Percentiles rank a stretch among this genome's conserved stretches.
phyloP scores from a whole-genome alignment of 2,797 vertebrate genomes.

The Parotocinclus haroldoi region DNA sequence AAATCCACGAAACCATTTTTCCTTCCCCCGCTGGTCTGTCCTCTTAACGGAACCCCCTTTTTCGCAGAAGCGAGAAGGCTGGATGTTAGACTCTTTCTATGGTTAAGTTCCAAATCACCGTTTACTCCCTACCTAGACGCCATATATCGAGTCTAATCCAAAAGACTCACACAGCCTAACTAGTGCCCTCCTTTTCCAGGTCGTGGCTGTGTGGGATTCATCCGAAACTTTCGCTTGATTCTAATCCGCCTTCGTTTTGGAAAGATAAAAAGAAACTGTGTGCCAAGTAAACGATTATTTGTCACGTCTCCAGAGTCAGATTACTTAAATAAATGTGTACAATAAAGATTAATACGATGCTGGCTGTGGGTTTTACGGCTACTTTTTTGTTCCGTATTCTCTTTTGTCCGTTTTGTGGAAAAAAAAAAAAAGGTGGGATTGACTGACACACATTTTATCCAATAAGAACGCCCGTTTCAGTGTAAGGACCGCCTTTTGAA shows the following conservation, averaged over 20 bases:
- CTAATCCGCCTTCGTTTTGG: too few relatives aligned
- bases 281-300: too few relatives aligned
- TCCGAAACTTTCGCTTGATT: too few relatives aligned
- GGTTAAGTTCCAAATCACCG: background rate
- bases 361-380: too few relatives aligned
- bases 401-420: too few relatives aligned
- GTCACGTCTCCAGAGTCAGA: too few relatives aligned
- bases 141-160: background rate
- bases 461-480: background rate
- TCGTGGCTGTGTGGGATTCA: too few relatives aligned
- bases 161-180: background rate
- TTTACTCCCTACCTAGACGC: background rate
- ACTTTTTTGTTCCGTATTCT: too few relatives aligned
- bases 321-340: too few relatives aligned
- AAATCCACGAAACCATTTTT: conserved; percentile 50
- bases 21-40: conserved; percentile 3
- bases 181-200: background rate
- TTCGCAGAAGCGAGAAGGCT: background rate
- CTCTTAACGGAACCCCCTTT: background rate
- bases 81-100: background rate
- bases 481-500: background rate
- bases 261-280: too few relatives aligned
- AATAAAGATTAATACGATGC: too few relatives aligned
- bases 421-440: background rate
- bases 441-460: background rate